These are phyloP conservation scores for Orthosia gracilis DNA, from an alignment of 2,888 invertebrate species.

Conservation along the genomic window DNA sequence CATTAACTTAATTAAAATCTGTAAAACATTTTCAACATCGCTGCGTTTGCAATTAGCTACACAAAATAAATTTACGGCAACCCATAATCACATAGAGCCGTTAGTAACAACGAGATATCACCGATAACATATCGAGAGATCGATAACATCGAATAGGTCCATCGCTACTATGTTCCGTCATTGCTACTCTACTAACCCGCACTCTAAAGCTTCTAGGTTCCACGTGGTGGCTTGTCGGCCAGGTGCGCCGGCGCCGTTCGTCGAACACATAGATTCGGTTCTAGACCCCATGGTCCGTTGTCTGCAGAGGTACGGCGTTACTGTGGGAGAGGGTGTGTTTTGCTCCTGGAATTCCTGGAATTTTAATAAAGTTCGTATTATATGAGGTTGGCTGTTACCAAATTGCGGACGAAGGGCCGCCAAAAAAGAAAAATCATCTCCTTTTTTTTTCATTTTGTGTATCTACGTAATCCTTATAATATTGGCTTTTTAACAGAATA, in stretches of 20 bases:
- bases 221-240: slow-evolving; percentile 73
- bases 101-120: slow-evolving; percentile 50
- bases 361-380: slow-evolving; percentile 47
- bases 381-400: slow-evolving; percentile 33
- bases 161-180: slow-evolving; percentile 56
- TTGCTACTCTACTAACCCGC: slow-evolving; percentile 82
- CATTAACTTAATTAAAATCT: neutral
- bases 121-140: slow-evolving; percentile 49
- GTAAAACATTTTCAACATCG: slow-evolving; percentile 40
- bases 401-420: neutral
- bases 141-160: slow-evolving; percentile 58
- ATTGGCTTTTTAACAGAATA: neutral
- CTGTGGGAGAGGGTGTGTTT: slow-evolving; percentile 94
- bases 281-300: slow-evolving; percentile 94
- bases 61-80: slow-evolving; percentile 43
- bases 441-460: neutral
- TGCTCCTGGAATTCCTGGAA: slow-evolving; percentile 87
- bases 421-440: neutral
- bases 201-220: slow-evolving; percentile 87
- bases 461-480: neutral
- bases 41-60: slow-evolving; percentile 33
- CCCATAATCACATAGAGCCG: slow-evolving; percentile 40
- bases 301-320: slow-evolving; percentile 95
- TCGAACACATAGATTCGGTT: slow-evolving; percentile 84
- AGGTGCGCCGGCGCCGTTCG: slow-evolving; percentile 73